Evolutionary conservation across 2,797 vertebrate genomes (phyloP), one percentile per base, ranked within the genome.

Genomic region (Anguilla megastoma): DNA sequence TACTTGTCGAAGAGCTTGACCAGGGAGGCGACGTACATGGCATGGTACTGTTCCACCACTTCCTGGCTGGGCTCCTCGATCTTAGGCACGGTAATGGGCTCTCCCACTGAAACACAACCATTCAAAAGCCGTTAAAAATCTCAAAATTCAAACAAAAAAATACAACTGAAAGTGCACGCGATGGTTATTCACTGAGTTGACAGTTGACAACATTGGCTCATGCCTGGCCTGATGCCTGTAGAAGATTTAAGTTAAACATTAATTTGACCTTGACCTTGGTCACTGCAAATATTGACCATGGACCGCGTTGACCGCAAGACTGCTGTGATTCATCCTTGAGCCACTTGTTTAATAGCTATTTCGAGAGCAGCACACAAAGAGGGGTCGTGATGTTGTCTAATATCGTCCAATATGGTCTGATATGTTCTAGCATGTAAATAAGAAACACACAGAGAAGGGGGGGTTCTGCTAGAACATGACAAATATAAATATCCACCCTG

Each of bases 11-110:
- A 99, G 85, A 99, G 97, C 90, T 95, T 96, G 91, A 93, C 94
- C 69, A 99, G 96, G 71, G 98, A 97, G 86, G 93, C 96, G 93
- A 97, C 87, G 87, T 99, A 99, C 94, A 99, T 96, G 89, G 92
- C 86, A 33, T 99, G 98, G 93, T 98, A 99, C 82, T 97, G 93
- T 80, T 98, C 96, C 88, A 99, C 95, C 71, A 97, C 95, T 18
- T 96, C 96, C 79, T 96, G 95, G 83, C 94, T 95, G 0, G 98
- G 98, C 0, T 97, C 94, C 80, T 97, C 97, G 0, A 97, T 95
- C 94, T 97, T 98, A 86, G 98, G 98, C 89, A 99, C 94, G 0
- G 98, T 98, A 94, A 99, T 98, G 41, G 98, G 98, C 90, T 99
- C 98, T 1, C 98, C 98, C 90, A 99, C 98, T 99, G 91, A 74